These are phyloP conservation scores for Sceloporus tristichus DNA, from an alignment of 2,113 vertebrate genomes.

Conservation along the genomic window DNA sequence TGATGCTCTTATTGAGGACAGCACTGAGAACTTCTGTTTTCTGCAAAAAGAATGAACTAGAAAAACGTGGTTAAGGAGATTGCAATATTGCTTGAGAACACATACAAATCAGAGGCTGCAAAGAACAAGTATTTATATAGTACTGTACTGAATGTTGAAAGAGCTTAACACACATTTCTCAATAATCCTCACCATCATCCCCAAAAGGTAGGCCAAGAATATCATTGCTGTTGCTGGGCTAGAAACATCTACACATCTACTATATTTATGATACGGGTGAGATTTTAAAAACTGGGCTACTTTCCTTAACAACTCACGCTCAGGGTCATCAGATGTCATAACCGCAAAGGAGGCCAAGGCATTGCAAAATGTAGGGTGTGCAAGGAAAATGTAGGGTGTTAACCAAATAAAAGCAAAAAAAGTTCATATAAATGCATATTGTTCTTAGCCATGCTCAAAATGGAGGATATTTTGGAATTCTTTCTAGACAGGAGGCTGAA, in stretches of 20 bases:
- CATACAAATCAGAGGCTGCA: not conserved
- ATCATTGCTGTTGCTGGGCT: not conserved
- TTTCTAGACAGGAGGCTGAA: too few relatives aligned
- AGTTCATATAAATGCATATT: too few relatives aligned
- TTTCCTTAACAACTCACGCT: not conserved
- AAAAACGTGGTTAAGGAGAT: not conserved
- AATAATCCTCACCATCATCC: not conserved
- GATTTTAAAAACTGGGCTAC: not conserved
- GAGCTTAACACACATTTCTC: not conserved
- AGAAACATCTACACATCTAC: not conserved
- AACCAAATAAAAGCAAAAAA: too few relatives aligned
- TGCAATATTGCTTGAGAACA: constrained; percentile 55
- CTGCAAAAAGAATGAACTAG: not conserved
- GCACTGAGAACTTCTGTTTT: not conserved
- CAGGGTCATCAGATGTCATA: too few relatives aligned
- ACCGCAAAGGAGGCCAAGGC: too few relatives aligned
- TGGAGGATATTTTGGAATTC: not conserved
- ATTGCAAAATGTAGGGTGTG: too few relatives aligned
- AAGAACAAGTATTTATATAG: not conserved
- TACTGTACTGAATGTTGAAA: not conserved
- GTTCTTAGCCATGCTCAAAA: too few relatives aligned
- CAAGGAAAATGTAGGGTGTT: too few relatives aligned
- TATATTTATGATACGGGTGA: not conserved
- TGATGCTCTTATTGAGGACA: not conserved
- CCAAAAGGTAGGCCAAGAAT: not conserved